These are phyloP conservation scores for Geodia barretti DNA, from an alignment of 37 sponge, comb jelly and placozoan species.

Conservation along the genomic window DNA sequence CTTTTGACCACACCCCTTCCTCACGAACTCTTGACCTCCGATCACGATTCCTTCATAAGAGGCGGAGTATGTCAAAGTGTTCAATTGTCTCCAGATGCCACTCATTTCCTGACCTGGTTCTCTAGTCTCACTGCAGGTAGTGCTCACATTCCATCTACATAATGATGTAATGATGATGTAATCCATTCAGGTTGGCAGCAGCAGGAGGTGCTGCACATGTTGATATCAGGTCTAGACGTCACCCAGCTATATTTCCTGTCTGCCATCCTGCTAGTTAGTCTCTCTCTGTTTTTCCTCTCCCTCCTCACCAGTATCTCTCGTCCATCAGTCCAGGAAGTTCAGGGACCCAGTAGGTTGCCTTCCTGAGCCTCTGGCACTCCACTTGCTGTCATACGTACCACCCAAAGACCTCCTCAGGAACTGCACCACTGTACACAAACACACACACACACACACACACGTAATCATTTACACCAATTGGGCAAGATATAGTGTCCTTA, in stretches of 20 bases:
- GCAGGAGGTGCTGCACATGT: conserved; percentile 61
- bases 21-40: neutral
- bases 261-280: conserved; percentile 50
- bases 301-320: no score
- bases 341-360: conserved; percentile 47
- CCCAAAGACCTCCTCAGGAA: conserved; percentile 50
- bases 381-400: conserved; percentile 34
- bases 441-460: no score
- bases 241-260: conserved; percentile 49
- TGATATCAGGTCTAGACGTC: conserved; percentile 53
- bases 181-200: conserved; percentile 65
- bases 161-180: neutral
- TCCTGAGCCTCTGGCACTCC: conserved; percentile 27
- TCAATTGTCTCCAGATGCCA: conserved; percentile 26
- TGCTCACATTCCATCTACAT: neutral
- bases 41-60: neutral
- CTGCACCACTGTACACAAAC: conserved; percentile 37
- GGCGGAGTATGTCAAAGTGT: no score
- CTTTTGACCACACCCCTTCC: neutral
- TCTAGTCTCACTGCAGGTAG: conserved; percentile 48
- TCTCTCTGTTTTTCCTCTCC: neutral
- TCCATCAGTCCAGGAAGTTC: conserved; percentile 38
- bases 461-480: no score
- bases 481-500: no score
- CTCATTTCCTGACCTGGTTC: conserved; percentile 62